These are phyloP conservation scores for Coleophora deauratella DNA, from an alignment of 2,888 invertebrate genomes.

Conservation along the genomic window DNA sequence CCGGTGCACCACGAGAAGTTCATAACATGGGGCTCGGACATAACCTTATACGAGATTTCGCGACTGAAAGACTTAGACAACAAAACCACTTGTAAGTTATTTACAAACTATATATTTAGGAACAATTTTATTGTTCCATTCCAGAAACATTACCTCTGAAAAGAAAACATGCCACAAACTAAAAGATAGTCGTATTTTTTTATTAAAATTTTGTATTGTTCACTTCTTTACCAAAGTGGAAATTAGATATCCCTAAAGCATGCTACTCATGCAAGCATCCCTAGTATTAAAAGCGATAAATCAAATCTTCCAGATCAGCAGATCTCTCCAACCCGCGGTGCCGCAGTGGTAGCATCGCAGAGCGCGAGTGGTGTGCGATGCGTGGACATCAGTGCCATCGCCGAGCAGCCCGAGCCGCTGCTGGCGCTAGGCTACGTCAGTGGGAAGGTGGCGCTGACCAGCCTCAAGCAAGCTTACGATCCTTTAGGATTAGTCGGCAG, in stretches of 20 bases:
- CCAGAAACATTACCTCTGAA: too few species aligned
- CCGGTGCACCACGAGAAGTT: slow-evolving; percentile 84
- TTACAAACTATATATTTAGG: too few species aligned
- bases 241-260: too few species aligned
- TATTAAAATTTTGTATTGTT: too few species aligned
- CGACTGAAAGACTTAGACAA: slow-evolving; percentile 73
- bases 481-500: slow-evolving; percentile 80
- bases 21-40: slow-evolving; percentile 92
- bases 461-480: slow-evolving; percentile 82
- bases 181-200: too few species aligned
- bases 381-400: slow-evolving; percentile 86
- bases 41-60: slow-evolving; percentile 87
- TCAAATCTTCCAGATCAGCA: slow-evolving; percentile 29
- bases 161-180: too few species aligned
- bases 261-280: too few species aligned
- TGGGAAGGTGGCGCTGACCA: slow-evolving; percentile 89
- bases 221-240: too few species aligned
- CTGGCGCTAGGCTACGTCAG: slow-evolving; percentile 91
- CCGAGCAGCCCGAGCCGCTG: slow-evolving; percentile 82
- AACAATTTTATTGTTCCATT: too few species aligned
- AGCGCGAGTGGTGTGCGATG: slow-evolving; percentile 90
- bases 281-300: too few species aligned
- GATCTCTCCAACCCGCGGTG: slow-evolving; percentile 80
- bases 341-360: slow-evolving; percentile 82
- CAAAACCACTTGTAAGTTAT: slow-evolving; percentile 54